phyloP scores from a whole-genome alignment of 2,113 vertebrate genomes.

The Sclerurus mexicanus region DNA sequence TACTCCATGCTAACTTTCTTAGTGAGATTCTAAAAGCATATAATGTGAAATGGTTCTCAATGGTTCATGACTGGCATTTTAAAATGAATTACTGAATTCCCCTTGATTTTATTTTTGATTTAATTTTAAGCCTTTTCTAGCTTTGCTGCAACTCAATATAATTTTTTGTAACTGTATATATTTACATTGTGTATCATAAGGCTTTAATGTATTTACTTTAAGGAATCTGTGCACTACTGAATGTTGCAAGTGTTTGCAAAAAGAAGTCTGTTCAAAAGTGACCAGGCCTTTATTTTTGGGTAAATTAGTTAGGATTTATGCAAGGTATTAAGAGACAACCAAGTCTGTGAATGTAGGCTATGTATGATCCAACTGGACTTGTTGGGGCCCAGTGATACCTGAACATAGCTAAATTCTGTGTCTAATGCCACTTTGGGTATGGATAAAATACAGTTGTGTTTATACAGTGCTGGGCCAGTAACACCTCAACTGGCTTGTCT shows the following conservation, averaged over 20 bases:
- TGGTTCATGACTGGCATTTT: neutral
- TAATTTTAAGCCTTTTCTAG: slow-evolving; percentile 2
- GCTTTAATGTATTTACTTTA: neutral
- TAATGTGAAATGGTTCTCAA: neutral
- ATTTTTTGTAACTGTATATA: neutral
- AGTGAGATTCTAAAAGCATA: slow-evolving; percentile 43
- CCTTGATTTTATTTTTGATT: slow-evolving; percentile 55
- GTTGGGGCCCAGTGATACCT: neutral
- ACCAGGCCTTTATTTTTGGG: neutral
- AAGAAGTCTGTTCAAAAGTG: neutral
- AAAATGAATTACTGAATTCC: slow-evolving; percentile 4
- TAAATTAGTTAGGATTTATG: neutral
- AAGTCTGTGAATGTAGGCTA: neutral
- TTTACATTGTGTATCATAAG: neutral
- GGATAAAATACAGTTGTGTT: neutral
- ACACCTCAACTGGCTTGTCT: neutral
- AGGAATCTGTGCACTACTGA: neutral
- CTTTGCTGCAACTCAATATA: neutral
- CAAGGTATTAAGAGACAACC: neutral
- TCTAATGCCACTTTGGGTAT: neutral
- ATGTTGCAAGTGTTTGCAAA: neutral
- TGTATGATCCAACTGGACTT: neutral
- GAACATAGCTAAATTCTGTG: neutral
- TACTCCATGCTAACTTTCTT: slow-evolving; percentile 18
- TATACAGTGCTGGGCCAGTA: neutral